Conservation (phyloP, 2,113 vertebrate genomes). For the Caloenas nicobarica region DNA sequence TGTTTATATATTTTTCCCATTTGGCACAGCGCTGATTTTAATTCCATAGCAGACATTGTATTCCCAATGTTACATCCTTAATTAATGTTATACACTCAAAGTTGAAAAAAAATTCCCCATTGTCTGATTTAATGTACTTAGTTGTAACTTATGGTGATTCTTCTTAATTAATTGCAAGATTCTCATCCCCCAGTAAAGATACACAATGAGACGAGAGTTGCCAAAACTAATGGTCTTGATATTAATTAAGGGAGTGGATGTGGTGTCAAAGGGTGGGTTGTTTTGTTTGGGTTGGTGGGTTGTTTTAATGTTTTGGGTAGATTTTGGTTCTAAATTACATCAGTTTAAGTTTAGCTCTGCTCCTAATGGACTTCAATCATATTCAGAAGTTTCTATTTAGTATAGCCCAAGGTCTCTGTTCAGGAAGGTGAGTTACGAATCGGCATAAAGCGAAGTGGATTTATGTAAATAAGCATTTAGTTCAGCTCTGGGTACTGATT, state of each 20-base stretch:
- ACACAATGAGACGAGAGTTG: not conserved
- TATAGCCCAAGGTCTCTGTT: not conserved
- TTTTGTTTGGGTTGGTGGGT: not conserved
- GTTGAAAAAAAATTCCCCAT: not conserved
- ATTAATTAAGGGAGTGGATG: not conserved
- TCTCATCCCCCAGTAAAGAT: not conserved
- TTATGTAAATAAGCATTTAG: not conserved
- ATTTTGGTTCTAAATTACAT: conserved; percentile 30
- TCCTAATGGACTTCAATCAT: not conserved
- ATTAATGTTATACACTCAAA: not conserved
- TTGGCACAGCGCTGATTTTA: conserved; percentile 12
- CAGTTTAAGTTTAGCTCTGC: conserved; percentile 29
- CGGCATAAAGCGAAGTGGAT: not conserved
- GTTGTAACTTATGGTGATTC: not conserved
- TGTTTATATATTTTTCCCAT: not conserved
- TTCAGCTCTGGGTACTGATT: not conserved
- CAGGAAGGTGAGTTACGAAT: not conserved
- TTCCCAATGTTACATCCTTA: not conserved
- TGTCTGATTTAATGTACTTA: not conserved
- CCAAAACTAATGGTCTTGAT: not conserved
- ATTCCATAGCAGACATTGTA: not conserved
- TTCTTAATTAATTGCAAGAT: not conserved
- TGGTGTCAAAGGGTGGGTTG: not conserved
- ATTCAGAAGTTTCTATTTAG: not conserved
- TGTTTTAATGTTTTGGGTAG: not conserved